These are phyloP conservation scores for Apeltes quadracus DNA, from an alignment of 2,113 vertebrate species.

Conservation along the genomic window DNA sequence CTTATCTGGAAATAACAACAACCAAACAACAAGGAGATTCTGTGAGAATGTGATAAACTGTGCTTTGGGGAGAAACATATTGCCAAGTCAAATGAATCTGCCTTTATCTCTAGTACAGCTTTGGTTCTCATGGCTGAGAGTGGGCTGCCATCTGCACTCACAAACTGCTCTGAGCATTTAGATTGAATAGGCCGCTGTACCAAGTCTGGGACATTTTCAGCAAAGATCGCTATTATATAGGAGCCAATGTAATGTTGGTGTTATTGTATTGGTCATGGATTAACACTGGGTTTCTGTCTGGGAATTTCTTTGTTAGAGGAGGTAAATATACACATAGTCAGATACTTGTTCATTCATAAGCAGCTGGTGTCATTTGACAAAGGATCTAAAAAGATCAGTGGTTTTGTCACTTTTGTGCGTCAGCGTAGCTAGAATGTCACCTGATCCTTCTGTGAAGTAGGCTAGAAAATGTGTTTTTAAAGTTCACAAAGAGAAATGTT, in stretches of 20 bases:
- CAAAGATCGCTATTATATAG: slow-evolving; percentile 43
- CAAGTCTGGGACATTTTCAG: slow-evolving; percentile 57
- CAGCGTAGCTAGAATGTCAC: background rate
- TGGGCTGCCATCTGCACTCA: slow-evolving; percentile 52
- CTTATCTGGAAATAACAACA: slow-evolving; percentile 27
- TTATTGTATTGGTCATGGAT: slow-evolving; percentile 6
- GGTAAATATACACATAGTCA: slow-evolving; percentile 13
- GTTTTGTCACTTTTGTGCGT: background rate
- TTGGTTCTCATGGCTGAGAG: slow-evolving; percentile 55
- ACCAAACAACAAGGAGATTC: slow-evolving; percentile 34
- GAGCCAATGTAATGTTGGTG: slow-evolving; percentile 19
- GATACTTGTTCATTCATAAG: background rate
- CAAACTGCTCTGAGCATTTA: slow-evolving; percentile 51
- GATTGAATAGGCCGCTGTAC: slow-evolving; percentile 59
- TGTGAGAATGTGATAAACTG: slow-evolving; percentile 56
- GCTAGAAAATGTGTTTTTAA: background rate
- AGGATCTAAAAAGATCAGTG: background rate
- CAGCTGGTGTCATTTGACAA: slow-evolving; percentile 17
- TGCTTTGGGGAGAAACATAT: slow-evolving; percentile 45
- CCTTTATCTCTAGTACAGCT: slow-evolving; percentile 46
- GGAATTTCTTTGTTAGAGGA: slow-evolving; percentile 4
- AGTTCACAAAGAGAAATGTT: background rate
- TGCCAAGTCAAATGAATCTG: slow-evolving; percentile 58
- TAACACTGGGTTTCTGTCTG: slow-evolving; percentile 17
- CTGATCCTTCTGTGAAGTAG: background rate